Percentiles rank a stretch among this genome's conserved stretches.
Evolutionary conservation across 2,888 invertebrate genomes (phyloP).

Genomic region (Diaphora mendica): DNA sequence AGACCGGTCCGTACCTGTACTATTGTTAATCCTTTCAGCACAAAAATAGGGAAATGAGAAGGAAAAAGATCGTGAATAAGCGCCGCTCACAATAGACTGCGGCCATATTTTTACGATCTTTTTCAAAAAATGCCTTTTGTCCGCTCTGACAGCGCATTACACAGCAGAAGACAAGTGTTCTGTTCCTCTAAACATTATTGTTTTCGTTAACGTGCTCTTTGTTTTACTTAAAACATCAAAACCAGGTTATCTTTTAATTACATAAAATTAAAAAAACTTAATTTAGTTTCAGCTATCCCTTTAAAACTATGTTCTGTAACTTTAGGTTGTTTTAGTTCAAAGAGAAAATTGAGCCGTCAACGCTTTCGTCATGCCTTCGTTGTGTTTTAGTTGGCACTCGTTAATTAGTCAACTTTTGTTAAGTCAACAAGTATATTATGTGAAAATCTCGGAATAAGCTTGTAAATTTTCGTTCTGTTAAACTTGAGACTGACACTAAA

Average conservation of each 20-base stretch:
- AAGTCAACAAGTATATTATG: slow-evolving; percentile 14
- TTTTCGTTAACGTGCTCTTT: slow-evolving; percentile 62
- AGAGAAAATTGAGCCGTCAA: slow-evolving; percentile 42
- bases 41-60: slow-evolving; percentile 81
- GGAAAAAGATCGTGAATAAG: slow-evolving; percentile 77
- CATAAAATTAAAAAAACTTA: slow-evolving; percentile 35
- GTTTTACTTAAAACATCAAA: slow-evolving; percentile 56
- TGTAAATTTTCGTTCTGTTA: neutral
- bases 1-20: slow-evolving; percentile 67
- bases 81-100: slow-evolving; percentile 70
- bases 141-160: slow-evolving; percentile 79
- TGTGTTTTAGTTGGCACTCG: slow-evolving; percentile 25
- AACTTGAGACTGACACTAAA: neutral
- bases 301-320: slow-evolving; percentile 32
- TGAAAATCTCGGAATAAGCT: slow-evolving; percentile 2
- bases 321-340: slow-evolving; percentile 45
- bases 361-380: slow-evolving; percentile 11
- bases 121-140: slow-evolving; percentile 75
- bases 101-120: slow-evolving; percentile 81
- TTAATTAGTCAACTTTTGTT: slow-evolving; percentile 23
- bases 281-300: slow-evolving; percentile 33
- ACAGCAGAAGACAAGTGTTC: slow-evolving; percentile 80
- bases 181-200: slow-evolving; percentile 69
- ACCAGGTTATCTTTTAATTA: slow-evolving; percentile 37
- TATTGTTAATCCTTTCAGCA: slow-evolving; percentile 82